Percentiles rank a stretch among this genome's conserved stretches.
Evolutionary conservation across 2,797 vertebrate species (phyloP).

Genomic region (Cossypha polioptera): DNA sequence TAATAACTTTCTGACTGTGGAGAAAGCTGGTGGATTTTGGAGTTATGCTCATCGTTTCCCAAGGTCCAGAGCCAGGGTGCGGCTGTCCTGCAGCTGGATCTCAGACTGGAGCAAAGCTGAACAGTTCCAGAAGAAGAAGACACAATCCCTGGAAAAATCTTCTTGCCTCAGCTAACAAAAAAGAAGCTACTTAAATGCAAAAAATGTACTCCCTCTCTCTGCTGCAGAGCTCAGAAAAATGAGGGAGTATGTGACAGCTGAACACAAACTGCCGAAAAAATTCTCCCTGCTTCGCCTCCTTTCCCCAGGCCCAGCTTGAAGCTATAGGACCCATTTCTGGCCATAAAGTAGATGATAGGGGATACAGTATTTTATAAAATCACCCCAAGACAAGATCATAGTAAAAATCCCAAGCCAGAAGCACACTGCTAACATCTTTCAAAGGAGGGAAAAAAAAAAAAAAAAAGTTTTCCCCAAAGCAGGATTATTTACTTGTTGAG

Average conservation of each 20-base stretch:
- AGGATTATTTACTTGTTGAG: neutral
- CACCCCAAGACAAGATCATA: neutral
- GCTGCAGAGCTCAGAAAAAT: neutral
- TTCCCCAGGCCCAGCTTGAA: neutral
- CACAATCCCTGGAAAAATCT: neutral
- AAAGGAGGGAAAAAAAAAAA: neutral
- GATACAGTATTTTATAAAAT: neutral
- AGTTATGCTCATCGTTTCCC: neutral
- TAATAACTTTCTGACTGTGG: neutral
- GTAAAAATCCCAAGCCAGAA: neutral
- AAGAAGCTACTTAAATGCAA: neutral
- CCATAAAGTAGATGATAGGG: neutral
- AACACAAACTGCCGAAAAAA: neutral
- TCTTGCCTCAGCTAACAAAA: neutral
- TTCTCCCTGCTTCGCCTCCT: accelerated
- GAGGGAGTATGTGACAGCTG: neutral
- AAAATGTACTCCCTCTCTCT: neutral
- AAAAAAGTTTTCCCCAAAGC: neutral
- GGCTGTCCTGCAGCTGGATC: too few species aligned
- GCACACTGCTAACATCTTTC: neutral
- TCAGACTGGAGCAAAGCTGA: neutral
- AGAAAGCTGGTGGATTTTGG: neutral
- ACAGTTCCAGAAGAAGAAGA: neutral
- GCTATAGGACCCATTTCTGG: too few species aligned
- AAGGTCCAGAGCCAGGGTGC: too few species aligned